Evolutionary conservation across 2,888 invertebrate genomes (phyloP), one percentile per base, ranked within the genome.

Genomic region (Pristionchus exspectatus): DNA sequence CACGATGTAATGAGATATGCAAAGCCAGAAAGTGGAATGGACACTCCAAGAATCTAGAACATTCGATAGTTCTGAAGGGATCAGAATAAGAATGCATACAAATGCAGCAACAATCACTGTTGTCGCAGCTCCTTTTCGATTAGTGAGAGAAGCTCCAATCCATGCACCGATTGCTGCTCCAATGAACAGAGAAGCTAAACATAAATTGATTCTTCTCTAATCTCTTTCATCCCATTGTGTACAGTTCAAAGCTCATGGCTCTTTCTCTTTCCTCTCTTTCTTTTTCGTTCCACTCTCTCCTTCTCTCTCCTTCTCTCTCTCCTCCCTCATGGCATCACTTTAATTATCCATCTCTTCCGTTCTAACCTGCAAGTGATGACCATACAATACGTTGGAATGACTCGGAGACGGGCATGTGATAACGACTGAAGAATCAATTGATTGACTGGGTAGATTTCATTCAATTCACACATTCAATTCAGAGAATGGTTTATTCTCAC

Each of bases 81-180:
- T 10, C 10, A 7, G 44, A 50, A 50, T 9, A 9, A 50, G 44
- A 30, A 38, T 16, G 72, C 90, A 74, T 69, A 93, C 91, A 14
- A 91, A 83, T 1, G 93, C 90, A 54, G 94, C 91, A 0, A 91
- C 27, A 4, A 93, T 63, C 44, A 92, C 63, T 21, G 89, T 84
- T 27, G 89, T 81, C 9, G 88, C 90, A 24, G 89, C 66, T 30
- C 92, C 92, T 30, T 90, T 83, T 33, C 63, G 84, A 54, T 91
- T 81, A 66, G 92, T 90, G 18, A 91, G 59, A 21, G 54, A 54
- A 16, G 92, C 90, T 21, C 90, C 89, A 18, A 83, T 66, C n/a
- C 90, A 72, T 44, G 91, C 93, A 33, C 93, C 91, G n/a, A 93
- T 69, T 16, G 93, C 85, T 33, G 93, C 93, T 38, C 94, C 94